These are phyloP conservation scores for Leptinotarsa lineolata DNA, from an alignment of 1,140 invertebrate species.

Conservation along the genomic window DNA sequence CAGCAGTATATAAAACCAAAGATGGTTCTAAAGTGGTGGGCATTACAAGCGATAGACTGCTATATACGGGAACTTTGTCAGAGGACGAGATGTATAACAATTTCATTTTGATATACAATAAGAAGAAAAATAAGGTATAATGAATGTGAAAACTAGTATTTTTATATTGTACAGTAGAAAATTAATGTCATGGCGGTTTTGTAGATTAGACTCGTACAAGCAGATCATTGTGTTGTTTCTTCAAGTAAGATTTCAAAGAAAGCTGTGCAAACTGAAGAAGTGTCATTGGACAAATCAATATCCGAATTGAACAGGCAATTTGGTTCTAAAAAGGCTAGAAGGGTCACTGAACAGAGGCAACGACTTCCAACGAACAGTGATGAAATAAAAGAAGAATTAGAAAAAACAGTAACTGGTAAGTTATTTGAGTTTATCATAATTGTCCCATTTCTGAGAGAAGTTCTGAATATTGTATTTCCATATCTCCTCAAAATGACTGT, in stretches of 20 bases:
- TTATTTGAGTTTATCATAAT: constrained; percentile 23
- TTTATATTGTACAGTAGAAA: not conserved
- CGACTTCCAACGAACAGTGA: constrained; percentile 58
- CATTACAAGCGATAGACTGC: constrained; percentile 38
- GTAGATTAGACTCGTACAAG: constrained; percentile 40
- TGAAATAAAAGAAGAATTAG: constrained; percentile 56
- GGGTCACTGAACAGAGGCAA: constrained; percentile 59
- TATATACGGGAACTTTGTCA: constrained; percentile 41
- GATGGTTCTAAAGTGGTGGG: constrained; percentile 35
- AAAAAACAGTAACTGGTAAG: constrained; percentile 58
- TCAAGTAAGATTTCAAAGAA: constrained; percentile 30
- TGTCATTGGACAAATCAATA: constrained; percentile 22
- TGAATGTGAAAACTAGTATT: not conserved
- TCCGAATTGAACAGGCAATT: constrained; percentile 59
- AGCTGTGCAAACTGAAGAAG: constrained; percentile 1
- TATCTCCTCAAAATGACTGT: not conserved
- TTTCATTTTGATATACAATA: constrained; percentile 43
- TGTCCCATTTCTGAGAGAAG: not conserved
- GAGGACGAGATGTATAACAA: constrained; percentile 40
- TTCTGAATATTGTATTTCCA: not conserved
- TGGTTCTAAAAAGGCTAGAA: constrained; percentile 60
- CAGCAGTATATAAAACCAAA: constrained; percentile 34
- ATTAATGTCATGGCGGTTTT: constrained; percentile 20
- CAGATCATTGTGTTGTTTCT: constrained; percentile 33
- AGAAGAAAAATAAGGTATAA: constrained; percentile 36